Percentiles rank a stretch among this genome's conserved stretches.
phyloP scores from a whole-genome alignment of 2,797 vertebrate species.

The Pachyuromys duprasi region DNA sequence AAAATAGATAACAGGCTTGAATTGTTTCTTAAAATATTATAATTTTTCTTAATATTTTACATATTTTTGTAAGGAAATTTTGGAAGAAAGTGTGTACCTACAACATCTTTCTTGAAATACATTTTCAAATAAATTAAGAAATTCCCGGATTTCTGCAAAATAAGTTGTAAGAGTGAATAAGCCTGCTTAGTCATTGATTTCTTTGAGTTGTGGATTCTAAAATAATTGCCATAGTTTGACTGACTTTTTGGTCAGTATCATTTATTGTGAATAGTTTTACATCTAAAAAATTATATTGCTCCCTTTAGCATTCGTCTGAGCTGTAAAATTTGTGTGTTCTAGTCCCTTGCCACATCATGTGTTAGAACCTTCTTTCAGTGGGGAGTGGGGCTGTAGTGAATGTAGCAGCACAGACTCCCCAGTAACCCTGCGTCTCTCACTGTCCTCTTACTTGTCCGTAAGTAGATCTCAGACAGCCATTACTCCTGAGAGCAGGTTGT shows the following conservation, averaged over 20 bases:
- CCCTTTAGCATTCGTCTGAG: conserved; percentile 41
- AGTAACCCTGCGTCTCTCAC: conserved; percentile 85
- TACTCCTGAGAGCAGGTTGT: conserved; percentile 52
- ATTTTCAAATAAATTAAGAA: conserved; percentile 53
- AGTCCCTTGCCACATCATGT: conserved; percentile 38
- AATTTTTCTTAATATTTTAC: conserved; percentile 21
- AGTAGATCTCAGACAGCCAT: conserved; percentile 79
- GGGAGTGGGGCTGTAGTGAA: too few relatives aligned
- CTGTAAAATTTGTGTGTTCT: conserved; percentile 28
- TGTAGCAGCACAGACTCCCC: background rate
- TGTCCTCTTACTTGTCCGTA: conserved; percentile 93
- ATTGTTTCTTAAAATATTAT: background rate
- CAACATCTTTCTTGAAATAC: conserved; percentile 18
- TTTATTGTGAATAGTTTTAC: conserved; percentile 49
- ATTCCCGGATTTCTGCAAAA: conserved; percentile 16
- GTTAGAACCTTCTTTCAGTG: conserved; percentile 17
- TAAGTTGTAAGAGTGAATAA: background rate
- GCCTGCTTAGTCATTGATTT: conserved; percentile 27
- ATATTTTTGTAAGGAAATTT: conserved; percentile 51
- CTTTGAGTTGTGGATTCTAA: conserved; percentile 44
- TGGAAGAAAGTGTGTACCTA: conserved; percentile 8
- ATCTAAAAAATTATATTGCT: conserved; percentile 40
- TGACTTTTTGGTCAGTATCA: conserved; percentile 38
- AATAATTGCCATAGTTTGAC: conserved; percentile 37
- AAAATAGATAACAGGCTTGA: too few relatives aligned